These are phyloP conservation scores for Channa maculata DNA, from an alignment of 2,113 vertebrate genomes.

Conservation along the genomic window DNA sequence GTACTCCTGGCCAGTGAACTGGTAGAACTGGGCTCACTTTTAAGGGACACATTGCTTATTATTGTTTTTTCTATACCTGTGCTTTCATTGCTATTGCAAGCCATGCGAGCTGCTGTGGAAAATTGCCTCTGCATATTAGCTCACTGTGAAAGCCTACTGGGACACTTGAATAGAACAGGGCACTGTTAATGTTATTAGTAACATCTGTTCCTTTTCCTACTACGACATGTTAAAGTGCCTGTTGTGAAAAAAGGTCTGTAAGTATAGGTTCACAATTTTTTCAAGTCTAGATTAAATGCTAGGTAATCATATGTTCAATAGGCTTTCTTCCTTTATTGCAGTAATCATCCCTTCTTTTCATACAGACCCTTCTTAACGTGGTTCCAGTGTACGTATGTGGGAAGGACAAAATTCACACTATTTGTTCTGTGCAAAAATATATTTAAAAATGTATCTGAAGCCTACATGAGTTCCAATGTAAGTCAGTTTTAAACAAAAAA, in stretches of 20 bases:
- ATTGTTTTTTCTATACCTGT: background rate
- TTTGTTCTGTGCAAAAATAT: no score
- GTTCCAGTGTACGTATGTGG: no score
- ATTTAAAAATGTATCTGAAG: no score
- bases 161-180: background rate
- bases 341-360: no score
- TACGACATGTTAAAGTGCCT: background rate
- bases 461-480: no score
- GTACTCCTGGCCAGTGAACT: background rate
- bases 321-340: no score
- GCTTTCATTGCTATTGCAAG: background rate
- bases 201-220: background rate
- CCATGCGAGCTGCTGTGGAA: background rate
- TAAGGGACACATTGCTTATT: background rate
- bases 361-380: no score
- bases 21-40: background rate
- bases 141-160: conserved; percentile 3
- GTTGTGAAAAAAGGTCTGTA: background rate
- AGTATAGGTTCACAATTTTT: no score
- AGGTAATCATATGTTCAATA: no score
- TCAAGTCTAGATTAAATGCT: no score
- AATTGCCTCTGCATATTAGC: background rate
- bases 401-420: no score
- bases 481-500: no score
- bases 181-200: background rate